phyloP scores from a whole-genome alignment of 2,113 vertebrate species.

The Psophia crepitans region DNA sequence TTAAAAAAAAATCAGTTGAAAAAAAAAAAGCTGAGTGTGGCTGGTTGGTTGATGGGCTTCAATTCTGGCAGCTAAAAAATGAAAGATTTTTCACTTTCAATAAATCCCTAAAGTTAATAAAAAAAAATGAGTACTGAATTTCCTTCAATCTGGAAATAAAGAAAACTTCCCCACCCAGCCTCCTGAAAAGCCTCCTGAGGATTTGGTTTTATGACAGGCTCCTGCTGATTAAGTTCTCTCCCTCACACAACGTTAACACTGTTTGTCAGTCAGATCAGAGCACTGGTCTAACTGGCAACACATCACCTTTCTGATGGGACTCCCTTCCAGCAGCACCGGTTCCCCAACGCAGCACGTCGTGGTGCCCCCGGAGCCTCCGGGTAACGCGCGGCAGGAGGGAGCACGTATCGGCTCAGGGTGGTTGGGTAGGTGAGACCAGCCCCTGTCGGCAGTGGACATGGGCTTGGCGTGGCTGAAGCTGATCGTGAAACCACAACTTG shows the following conservation, averaged over 20 bases:
- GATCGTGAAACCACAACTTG: neutral
- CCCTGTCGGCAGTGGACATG: fast-evolving
- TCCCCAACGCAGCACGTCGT: fast-evolving
- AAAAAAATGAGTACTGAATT: neutral
- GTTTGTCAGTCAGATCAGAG: neutral
- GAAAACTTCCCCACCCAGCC: neutral
- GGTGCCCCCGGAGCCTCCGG: fast-evolving
- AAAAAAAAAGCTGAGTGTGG: neutral
- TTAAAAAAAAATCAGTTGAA: neutral
- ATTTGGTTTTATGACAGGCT: neutral
- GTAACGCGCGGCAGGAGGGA: fast-evolving
- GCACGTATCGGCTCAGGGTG: fast-evolving
- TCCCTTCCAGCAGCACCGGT: neutral
- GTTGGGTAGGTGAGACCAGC: neutral
- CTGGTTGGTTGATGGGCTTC: neutral
- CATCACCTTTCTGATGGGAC: neutral
- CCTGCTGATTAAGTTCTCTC: neutral
- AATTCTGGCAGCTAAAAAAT: neutral
- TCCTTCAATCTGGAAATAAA: neutral
- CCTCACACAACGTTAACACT: neutral
- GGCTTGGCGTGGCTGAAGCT: neutral
- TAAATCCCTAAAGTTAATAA: neutral
- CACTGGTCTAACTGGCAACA: neutral
- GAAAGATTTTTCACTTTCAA: neutral
- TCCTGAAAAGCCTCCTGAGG: neutral